phyloP scores from a whole-genome alignment of 1,140 invertebrate genomes.

The Musca vetustissima region DNA sequence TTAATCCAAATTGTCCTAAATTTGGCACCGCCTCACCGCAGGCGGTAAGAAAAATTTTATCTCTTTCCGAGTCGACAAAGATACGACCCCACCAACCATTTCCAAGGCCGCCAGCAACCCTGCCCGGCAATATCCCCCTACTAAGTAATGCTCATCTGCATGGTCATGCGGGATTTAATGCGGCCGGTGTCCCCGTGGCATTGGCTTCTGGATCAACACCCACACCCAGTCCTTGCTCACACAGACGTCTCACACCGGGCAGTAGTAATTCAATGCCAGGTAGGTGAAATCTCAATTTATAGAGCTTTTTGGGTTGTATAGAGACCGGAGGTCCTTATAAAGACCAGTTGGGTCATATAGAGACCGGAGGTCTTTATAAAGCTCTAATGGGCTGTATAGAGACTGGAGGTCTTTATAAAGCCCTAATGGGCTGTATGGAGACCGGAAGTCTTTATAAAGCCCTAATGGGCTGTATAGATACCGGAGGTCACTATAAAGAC shows the following conservation, averaged over 20 bases:
- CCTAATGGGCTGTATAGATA: no score
- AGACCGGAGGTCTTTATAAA: no score
- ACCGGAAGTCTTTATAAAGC: no score
- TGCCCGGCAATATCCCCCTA: constrained; percentile 30
- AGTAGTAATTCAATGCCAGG: constrained; percentile 38
- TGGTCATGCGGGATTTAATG: constrained; percentile 32
- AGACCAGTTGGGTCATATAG: no score
- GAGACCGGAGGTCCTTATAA: no score
- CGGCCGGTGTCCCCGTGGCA: constrained; percentile 21
- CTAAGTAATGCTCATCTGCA: constrained; percentile 45
- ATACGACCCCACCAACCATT: constrained; percentile 80
- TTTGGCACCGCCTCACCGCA: constrained; percentile 93
- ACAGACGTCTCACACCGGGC: constrained; percentile 66
- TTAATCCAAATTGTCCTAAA: constrained; percentile 72
- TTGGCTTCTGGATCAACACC: constrained; percentile 33
- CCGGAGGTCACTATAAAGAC: no score
- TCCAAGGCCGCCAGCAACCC: constrained; percentile 17
- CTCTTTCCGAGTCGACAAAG: constrained; percentile 84
- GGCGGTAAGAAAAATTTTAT: constrained; percentile 89
- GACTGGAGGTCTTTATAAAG: no score
- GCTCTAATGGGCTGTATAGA: no score
- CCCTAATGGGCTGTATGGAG: no score
- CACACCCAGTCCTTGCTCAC: constrained; percentile 63
- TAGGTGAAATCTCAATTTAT: constrained; percentile 23
- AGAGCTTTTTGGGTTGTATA: no score